phyloP scores from a whole-genome alignment of 2,888 invertebrate genomes.

The Mactromeris polynyma region DNA sequence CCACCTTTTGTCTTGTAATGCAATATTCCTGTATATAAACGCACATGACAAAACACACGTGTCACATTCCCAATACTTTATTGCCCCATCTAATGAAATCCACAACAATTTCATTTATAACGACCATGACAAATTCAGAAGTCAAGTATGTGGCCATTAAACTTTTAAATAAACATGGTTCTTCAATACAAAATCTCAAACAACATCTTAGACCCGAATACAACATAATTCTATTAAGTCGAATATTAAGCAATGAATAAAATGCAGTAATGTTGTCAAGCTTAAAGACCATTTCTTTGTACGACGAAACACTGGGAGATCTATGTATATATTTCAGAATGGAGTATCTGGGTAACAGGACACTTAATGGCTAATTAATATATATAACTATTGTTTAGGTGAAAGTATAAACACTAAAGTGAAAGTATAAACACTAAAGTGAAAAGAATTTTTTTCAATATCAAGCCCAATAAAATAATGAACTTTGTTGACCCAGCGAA shows the following conservation, averaged over 20 bases:
- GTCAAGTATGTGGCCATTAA: slow-evolving; percentile 34
- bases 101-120: not conserved
- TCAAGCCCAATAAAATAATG: too few relatives aligned
- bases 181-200: slow-evolving; percentile 27
- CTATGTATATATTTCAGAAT: too few relatives aligned
- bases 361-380: too few relatives aligned
- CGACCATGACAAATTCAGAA: not conserved
- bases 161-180: slow-evolving; percentile 31
- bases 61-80: slow-evolving; percentile 19
- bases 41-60: not conserved
- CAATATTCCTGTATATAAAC: slow-evolving; percentile 1
- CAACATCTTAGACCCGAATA: slow-evolving; percentile 14
- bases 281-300: not conserved
- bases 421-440: too few relatives aligned
- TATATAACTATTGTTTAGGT: too few relatives aligned
- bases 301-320: not conserved
- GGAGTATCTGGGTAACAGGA: too few relatives aligned
- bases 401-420: too few relatives aligned
- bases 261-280: not conserved
- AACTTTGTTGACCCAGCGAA: too few relatives aligned
- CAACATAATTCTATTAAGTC: slow-evolving; percentile 34
- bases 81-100: not conserved
- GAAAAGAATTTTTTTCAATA: too few relatives aligned
- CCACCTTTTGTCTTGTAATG: not conserved
- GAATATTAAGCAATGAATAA: slow-evolving; percentile 10